These are phyloP conservation scores for Platycnemis pennipes DNA, from an alignment of 2,888 invertebrate genomes.

Conservation along the genomic window DNA sequence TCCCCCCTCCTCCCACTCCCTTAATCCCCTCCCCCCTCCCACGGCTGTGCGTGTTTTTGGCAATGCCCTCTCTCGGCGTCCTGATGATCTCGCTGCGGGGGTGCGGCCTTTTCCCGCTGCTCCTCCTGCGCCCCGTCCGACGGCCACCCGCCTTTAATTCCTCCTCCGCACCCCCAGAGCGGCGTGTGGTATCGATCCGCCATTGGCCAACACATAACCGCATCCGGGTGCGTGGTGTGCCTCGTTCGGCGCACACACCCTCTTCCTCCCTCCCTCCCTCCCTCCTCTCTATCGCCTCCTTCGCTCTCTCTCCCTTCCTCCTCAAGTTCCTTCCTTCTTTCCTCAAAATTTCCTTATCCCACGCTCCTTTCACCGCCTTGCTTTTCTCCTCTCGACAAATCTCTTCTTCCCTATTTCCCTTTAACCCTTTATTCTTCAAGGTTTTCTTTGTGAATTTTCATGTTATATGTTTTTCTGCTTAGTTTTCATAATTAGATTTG, in stretches of 20 bases:
- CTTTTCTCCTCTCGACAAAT: neutral
- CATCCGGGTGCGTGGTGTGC: neutral
- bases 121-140: neutral
- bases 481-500: no score
- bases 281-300: neutral
- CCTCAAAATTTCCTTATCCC: neutral
- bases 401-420: neutral
- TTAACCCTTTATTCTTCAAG: no score
- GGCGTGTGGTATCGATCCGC: constrained; percentile 20
- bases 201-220: constrained; percentile 57
- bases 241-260: neutral
- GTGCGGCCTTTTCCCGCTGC: neutral
- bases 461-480: no score
- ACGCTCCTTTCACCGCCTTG: neutral
- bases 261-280: neutral
- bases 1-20: neutral
- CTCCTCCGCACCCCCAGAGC: constrained; percentile 33
- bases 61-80: neutral
- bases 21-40: neutral
- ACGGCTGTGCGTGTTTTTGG: neutral
- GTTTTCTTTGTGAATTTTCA: no score
- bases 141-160: constrained; percentile 27
- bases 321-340: neutral
- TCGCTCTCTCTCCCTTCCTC: neutral
- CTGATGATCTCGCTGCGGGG: constrained; percentile 10